Conservation (phyloP, 2,113 vertebrate genomes). For the Ageneiosus marmoratus region DNA sequence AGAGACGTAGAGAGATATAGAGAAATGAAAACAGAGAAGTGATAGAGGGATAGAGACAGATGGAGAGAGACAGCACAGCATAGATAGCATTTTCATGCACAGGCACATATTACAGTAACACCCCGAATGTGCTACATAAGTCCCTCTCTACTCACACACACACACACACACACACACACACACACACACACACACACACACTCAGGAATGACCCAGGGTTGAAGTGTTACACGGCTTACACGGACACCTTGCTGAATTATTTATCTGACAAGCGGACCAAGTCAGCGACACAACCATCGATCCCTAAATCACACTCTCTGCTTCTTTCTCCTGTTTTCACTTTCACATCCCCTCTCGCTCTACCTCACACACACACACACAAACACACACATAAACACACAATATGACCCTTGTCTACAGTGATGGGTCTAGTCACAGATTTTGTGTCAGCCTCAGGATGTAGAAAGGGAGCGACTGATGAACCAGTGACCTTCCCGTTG, state of each 20-base stretch:
- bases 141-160: background rate
- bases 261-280: conserved; percentile 35
- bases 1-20: background rate
- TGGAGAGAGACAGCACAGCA: background rate
- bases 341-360: background rate
- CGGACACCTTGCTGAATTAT: conserved; percentile 39
- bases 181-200: conserved; percentile 12
- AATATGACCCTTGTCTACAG: background rate
- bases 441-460: conserved; percentile 13
- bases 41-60: background rate
- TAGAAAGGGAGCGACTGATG: background rate
- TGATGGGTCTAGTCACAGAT: background rate
- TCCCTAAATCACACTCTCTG: conserved; percentile 28
- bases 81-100: background rate
- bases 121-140: background rate
- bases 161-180: conserved; percentile 5
- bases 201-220: conserved; percentile 21
- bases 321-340: conserved; percentile 3
- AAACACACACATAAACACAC: background rate
- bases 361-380: background rate
- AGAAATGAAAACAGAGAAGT: background rate
- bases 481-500: background rate
- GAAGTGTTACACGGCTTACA: conserved; percentile 37
- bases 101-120: background rate
- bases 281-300: conserved; percentile 33